A percentile compares a stretch with the other conserved stretches of the same genome.
phyloP scores from a whole-genome alignment of 2,797 vertebrate species.

The Siniperca undulata region DNA sequence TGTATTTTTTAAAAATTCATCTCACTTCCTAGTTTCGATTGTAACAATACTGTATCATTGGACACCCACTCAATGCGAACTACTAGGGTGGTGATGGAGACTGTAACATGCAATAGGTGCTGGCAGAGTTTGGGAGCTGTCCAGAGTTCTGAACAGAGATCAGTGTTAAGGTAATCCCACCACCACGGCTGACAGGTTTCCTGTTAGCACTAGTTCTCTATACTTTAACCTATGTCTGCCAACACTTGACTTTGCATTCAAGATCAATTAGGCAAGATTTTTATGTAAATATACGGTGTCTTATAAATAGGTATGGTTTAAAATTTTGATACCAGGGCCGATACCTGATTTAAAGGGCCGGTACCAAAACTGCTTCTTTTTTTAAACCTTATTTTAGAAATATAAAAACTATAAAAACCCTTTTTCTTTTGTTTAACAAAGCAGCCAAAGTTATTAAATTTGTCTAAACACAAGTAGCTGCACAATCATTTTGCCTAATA shows the following conservation, averaged over 20 bases:
- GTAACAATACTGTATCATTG: neutral
- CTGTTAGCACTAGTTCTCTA: neutral
- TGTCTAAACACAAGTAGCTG: too few relatives aligned
- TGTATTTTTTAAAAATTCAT: neutral
- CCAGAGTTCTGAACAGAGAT: conserved; percentile 53
- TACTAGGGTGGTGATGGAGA: neutral
- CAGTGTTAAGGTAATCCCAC: neutral
- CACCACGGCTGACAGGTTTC: neutral
- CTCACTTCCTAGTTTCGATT: neutral
- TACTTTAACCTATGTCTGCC: neutral
- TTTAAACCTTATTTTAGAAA: too few relatives aligned
- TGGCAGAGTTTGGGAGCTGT: conserved; percentile 41
- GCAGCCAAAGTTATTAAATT: too few relatives aligned
- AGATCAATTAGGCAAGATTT: neutral
- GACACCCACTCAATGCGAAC: neutral
- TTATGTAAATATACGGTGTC: too few relatives aligned
- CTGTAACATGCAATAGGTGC: neutral
- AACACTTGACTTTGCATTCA: neutral
- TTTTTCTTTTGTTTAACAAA: too few relatives aligned
- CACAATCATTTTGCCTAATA: too few relatives aligned
- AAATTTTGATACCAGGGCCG: neutral
- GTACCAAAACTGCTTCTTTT: too few relatives aligned
- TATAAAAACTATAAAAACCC: too few relatives aligned
- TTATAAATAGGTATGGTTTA: neutral
- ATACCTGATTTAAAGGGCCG: too few relatives aligned